Base-by-base conservation (phyloP, 2,888 invertebrate genomes). In the Lasioglossum oenotherae region DNA sequence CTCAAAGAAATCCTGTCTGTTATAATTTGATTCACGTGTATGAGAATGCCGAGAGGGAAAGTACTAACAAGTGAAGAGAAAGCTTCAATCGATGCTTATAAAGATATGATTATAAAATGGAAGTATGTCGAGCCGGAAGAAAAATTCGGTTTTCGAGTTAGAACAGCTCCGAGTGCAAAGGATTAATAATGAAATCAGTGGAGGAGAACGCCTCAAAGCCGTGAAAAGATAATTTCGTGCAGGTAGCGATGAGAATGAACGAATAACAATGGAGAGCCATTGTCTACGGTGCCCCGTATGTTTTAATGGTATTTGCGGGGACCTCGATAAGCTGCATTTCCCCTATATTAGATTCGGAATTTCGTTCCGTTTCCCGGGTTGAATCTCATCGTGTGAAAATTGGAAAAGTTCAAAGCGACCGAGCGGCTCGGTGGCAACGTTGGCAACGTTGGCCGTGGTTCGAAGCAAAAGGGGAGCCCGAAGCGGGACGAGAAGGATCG, bases 321-420 rank as follows among this genome's bases (percentile, higher is more conserved):
- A 87, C 78, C 82, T 75, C 82, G 79, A 85, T 84, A 86, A 87
- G 82, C 80, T 46, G 73, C 82, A 78, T 84, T 81, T 69, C 81
- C 71, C 78, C 81, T 71, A 88, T 82, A 88, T 90, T 86, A 88
- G 84, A 83, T 79, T 53, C 78, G 77, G 84, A 80, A 84, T 82
- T 84, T 82, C 82, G 81, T 75, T 86, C 86, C 60, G 79, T 79
- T 78, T 73, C 64, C 78, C 72, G 71, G 69, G 78, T 74, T 85
- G 90, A 88, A 85, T 89, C 89, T 88, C 90, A 88, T 89, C 90
- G 91, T 23, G 84, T 78, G 90, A 90, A 90, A 90, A 90, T 90
- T 90, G 90, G 88, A 90, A 90, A 90, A 90, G 90, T 90, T 90
- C 89, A 90, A 90, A 90, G 90, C 86, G 87, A 31, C n/a, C 57